phyloP scores from a whole-genome alignment of 2,113 vertebrate genomes.

The Pachycephala philippinensis region DNA sequence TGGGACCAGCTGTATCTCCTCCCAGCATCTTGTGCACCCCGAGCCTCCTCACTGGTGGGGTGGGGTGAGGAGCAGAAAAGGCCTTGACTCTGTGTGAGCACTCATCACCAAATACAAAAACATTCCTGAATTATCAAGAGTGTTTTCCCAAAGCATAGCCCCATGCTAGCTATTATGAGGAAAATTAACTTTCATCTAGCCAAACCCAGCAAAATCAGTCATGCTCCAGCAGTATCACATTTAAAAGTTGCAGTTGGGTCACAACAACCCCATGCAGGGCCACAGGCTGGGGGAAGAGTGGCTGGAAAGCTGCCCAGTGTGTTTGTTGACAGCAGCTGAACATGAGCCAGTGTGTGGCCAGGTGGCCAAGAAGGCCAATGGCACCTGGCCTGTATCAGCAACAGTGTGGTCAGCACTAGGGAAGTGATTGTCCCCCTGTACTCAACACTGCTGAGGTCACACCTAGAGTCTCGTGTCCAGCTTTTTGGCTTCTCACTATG shows the following conservation, averaged over 20 bases:
- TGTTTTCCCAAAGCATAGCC: not conserved
- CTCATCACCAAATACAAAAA: not conserved
- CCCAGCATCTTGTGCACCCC: not conserved
- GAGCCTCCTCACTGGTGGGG: not conserved
- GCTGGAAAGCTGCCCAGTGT: not conserved
- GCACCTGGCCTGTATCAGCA: not conserved
- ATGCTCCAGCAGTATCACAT: slow-evolving; percentile 1
- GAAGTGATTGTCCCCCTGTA: not conserved
- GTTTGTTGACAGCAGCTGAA: not conserved
- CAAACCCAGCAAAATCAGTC: not conserved
- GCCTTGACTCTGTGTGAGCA: not conserved
- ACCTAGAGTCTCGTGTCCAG: not conserved
- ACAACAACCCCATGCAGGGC: not conserved
- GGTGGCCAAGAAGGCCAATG: not conserved
- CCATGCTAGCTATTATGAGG: not conserved
- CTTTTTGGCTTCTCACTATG: not conserved
- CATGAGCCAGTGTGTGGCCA: not conserved
- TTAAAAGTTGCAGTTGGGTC: not conserved
- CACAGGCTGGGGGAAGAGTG: not conserved
- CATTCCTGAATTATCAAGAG: not conserved
- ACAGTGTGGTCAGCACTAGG: not conserved
- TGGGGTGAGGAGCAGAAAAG: not conserved
- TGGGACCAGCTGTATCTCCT: not conserved
- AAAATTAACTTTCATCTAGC: not conserved
- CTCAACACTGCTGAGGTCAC: accelerated